These are phyloP conservation scores for Malurus splendens DNA, from an alignment of 2,797 vertebrate species.

Conservation along the genomic window DNA sequence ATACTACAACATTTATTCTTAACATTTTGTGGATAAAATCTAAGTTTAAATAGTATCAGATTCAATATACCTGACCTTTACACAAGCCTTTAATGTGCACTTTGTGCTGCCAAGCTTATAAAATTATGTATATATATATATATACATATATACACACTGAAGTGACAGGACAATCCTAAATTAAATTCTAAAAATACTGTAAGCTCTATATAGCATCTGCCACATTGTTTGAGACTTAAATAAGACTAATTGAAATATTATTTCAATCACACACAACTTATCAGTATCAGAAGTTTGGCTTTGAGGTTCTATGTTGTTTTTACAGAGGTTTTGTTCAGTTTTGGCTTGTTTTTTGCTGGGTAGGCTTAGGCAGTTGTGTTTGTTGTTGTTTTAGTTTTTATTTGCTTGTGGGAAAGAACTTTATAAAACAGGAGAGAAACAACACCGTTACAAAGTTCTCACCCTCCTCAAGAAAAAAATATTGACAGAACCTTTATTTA, in stretches of 20 bases:
- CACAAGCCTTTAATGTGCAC: not conserved
- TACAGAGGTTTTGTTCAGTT: not conserved
- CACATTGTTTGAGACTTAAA: not conserved
- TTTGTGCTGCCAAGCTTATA: not conserved
- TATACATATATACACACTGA: not conserved
- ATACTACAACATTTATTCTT: not conserved
- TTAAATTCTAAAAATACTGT: conserved; percentile 4
- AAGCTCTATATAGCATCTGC: not conserved
- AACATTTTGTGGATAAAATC: not conserved
- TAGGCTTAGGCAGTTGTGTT: not conserved
- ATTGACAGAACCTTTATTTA: not conserved
- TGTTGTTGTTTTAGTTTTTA: not conserved
- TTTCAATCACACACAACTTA: not conserved
- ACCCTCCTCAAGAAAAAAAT: not conserved
- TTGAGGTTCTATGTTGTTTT: not conserved
- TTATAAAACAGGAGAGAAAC: not conserved
- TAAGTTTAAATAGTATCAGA: not conserved
- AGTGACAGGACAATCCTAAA: conserved; percentile 1
- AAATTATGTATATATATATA: not conserved
- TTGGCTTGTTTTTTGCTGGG: not conserved
- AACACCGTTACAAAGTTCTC: not conserved
- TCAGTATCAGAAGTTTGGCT: not conserved
- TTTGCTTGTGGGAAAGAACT: not conserved
- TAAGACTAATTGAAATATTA: not conserved
- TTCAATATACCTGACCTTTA: conserved; percentile 6